phyloP scores from a whole-genome alignment of 2,113 vertebrate species.

The Odocoileus hemionus region DNA sequence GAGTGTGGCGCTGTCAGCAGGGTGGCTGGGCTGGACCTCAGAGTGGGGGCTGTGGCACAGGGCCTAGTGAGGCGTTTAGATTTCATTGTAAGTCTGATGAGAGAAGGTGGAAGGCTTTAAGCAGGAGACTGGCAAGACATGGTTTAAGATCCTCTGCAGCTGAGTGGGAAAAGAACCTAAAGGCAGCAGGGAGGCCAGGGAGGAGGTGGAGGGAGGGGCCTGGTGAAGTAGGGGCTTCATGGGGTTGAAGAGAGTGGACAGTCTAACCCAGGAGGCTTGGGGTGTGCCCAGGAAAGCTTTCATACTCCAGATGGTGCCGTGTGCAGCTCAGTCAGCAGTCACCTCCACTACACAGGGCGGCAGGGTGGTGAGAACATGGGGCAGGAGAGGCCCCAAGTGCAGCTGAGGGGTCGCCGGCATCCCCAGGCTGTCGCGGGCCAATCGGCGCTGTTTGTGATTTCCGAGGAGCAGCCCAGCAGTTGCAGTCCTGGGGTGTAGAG shows the following conservation, averaged over 20 bases:
- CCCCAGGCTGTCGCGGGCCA: accelerated
- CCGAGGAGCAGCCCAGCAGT: accelerated
- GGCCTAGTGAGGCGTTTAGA: not conserved
- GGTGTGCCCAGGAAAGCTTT: not conserved
- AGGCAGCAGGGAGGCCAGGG: not conserved
- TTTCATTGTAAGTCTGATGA: not conserved
- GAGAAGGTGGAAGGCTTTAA: not conserved
- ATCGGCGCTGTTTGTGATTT: not conserved
- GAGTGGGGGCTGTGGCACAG: accelerated
- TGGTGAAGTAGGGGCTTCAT: not conserved
- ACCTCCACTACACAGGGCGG: not conserved
- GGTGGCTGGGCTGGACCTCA: not conserved
- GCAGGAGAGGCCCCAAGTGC: accelerated
- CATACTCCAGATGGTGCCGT: not conserved
- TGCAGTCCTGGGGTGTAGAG: not conserved
- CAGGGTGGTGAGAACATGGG: not conserved
- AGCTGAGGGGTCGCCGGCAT: not conserved
- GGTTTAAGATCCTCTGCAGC: not conserved
- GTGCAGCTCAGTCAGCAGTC: not conserved
- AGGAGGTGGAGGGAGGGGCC: not conserved
- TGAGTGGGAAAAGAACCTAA: not conserved
- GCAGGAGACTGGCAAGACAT: not conserved
- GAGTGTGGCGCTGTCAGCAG: not conserved
- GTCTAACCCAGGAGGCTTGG: not conserved
- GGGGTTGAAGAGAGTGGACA: not conserved